phyloP scores from a whole-genome alignment of 2,797 vertebrate species.

The Pseudocheirus occidentalis region DNA sequence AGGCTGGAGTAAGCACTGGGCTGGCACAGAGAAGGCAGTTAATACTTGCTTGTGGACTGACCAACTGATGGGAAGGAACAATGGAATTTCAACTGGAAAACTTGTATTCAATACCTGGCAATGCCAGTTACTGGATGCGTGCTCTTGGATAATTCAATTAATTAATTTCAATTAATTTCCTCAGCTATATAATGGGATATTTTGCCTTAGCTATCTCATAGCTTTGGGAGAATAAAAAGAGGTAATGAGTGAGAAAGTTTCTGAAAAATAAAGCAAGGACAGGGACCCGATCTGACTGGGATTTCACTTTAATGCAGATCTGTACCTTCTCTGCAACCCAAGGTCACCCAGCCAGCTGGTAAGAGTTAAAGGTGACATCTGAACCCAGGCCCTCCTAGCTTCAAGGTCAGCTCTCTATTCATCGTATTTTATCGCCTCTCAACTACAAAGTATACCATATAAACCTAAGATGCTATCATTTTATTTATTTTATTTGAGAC shows the following conservation, averaged over 20 bases:
- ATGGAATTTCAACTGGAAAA: neutral
- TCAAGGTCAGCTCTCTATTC: too few species aligned
- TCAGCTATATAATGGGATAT: neutral
- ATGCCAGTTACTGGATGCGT: neutral
- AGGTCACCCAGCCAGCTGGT: too few species aligned
- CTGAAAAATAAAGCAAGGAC: neutral
- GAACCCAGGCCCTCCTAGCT: too few species aligned
- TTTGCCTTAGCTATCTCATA: neutral
- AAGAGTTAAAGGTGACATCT: too few species aligned
- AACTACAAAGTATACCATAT: too few species aligned
- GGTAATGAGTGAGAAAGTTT: neutral
- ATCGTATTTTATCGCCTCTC: too few species aligned
- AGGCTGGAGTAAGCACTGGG: neutral
- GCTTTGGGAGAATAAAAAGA: neutral
- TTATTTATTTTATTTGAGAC: too few species aligned
- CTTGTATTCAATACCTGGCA: neutral
- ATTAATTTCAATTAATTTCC: neutral
- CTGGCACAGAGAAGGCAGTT: neutral
- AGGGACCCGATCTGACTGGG: neutral
- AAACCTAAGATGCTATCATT: too few species aligned
- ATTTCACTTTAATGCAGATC: neutral
- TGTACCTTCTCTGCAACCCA: too few species aligned
- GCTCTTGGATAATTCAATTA: neutral
- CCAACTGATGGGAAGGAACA: neutral
- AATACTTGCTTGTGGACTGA: neutral